Base-by-base conservation (phyloP, 2,888 invertebrate genomes). In the Eilema caniola region DNA sequence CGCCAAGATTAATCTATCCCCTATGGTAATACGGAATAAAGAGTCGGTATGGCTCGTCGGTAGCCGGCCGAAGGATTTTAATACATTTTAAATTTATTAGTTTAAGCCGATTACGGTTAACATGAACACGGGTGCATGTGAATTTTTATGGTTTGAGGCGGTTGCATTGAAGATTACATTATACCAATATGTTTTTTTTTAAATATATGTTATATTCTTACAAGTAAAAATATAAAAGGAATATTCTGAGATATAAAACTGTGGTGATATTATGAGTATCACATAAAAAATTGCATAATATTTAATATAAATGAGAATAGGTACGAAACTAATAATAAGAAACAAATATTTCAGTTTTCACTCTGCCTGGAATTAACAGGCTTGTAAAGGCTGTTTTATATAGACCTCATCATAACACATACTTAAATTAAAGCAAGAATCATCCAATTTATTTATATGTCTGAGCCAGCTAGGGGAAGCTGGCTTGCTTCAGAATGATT, bases 11-110 rank as follows among this genome's bases (percentile, higher is more conserved):
- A 82, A 82, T 80, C 75, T 80, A 79, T 71, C 70, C 64, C 68
- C 41, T 73, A 82, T 75, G 80, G 81, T 83, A 82, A 79, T 80
- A 71, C 79, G 71, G 80, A 75, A 79, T 84, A 86, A 85, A 85
- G 86, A 81, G 76, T 60, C 72, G 81, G 83, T 84, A 72, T 23
- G 69, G 70, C 76, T 76, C 76, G 71, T 66, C 79, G 75, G 81
- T 82, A 82, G 82, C 81, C 76, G 74, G 77, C 80, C 83, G 70
- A 83, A 86, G 86, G 87, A 87, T 86, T 88, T 89, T 81, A 89
- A 89, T 86, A 89, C 83, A 88, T 92, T 89, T 88, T 80, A 85
- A 86, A 92, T 93, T 93, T 93, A 93, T 93, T 90, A 88, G 87
- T 85, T 86, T 95, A 94, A 95, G 92, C 93, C 90, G 86, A 89